Conservation (phyloP, 1,140 invertebrate genomes). For the Magallana ariakensis region DNA sequence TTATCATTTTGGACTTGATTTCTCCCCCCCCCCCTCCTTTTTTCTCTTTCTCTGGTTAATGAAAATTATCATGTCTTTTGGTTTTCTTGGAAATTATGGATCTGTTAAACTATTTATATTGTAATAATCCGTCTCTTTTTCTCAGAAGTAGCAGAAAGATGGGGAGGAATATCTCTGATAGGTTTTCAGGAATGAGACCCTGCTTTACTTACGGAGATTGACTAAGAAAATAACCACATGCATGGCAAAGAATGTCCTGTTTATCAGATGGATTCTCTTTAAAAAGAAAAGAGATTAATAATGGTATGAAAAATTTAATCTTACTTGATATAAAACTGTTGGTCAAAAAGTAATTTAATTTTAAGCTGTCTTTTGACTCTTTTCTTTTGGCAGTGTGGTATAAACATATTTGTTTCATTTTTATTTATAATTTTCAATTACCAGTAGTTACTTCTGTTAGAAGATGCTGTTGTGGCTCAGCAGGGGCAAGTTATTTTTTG, state of each 20-base stretch:
- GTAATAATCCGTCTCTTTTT: background rate
- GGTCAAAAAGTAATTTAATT: background rate
- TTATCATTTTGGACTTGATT: background rate
- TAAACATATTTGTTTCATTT: background rate
- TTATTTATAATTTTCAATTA: background rate
- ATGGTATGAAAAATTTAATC: background rate
- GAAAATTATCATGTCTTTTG: background rate
- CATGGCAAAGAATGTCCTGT: background rate
- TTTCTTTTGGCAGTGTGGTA: background rate
- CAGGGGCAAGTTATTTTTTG: background rate
- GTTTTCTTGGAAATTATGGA: background rate
- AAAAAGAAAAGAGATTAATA: background rate
- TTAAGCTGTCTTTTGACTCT: too few species aligned
- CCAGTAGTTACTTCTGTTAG: background rate
- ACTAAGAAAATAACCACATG: background rate
- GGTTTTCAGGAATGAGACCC: background rate
- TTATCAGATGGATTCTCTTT: background rate
- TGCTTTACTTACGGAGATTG: background rate
- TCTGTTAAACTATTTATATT: background rate
- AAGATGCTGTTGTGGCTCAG: background rate
- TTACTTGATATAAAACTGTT: background rate
- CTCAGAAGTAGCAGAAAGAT: background rate
- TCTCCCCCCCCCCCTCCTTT: too few species aligned
- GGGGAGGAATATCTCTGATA: background rate
- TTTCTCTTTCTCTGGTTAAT: background rate